Percentiles rank a stretch among this genome's conserved stretches.
Conservation (phyloP, 2,888 invertebrate species). For the Xanthia icteritia region DNA sequence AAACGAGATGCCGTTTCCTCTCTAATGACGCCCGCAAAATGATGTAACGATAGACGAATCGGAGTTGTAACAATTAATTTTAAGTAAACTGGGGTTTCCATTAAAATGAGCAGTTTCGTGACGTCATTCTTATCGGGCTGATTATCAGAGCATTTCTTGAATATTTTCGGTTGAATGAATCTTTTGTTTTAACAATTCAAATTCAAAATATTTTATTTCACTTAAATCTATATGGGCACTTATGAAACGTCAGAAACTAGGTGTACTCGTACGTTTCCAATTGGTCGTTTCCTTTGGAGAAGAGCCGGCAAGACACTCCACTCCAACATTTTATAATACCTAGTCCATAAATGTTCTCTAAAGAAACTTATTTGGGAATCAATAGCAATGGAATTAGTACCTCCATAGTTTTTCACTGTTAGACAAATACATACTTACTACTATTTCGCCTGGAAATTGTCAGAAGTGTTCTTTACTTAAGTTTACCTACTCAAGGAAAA, state of each 20-base stretch:
- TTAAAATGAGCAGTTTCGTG: conserved; percentile 4
- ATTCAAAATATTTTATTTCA: too few species aligned
- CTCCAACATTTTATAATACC: neutral
- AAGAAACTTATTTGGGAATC: neutral
- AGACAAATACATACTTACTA: neutral
- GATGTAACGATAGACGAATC: conserved; percentile 1
- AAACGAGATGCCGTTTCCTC: conserved; percentile 29
- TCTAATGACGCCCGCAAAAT: conserved; percentile 3
- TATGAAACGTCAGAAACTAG: too few species aligned
- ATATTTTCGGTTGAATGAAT: conserved; percentile 37
- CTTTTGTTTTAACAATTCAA: conserved; percentile 5
- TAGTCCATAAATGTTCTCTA: conserved; percentile 10
- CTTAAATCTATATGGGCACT: too few species aligned
- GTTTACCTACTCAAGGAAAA: neutral
- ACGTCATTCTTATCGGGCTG: conserved; percentile 28
- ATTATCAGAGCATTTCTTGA: conserved; percentile 22
- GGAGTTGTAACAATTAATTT: neutral
- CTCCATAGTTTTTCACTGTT: neutral
- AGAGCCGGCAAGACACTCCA: too few species aligned
- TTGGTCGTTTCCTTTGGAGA: too few species aligned
- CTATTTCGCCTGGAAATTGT: neutral
- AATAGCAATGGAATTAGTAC: conserved; percentile 1
- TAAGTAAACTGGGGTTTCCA: neutral
- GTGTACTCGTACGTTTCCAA: too few species aligned
- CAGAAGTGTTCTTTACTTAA: neutral